Conservation (phyloP, 2,888 invertebrate genomes). For the Gastrophysa polygoni region DNA sequence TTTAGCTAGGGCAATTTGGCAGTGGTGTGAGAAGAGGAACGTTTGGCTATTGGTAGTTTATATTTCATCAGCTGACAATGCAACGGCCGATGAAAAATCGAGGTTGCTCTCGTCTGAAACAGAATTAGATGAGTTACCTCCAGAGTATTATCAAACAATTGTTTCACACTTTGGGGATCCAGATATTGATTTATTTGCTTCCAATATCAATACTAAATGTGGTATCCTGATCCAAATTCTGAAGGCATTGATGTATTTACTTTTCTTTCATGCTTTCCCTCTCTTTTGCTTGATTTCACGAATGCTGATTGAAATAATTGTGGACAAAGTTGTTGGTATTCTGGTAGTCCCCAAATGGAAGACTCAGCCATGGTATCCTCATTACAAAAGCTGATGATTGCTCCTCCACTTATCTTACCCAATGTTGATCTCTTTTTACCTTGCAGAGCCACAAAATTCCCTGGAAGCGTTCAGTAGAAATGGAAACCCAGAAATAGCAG, state of each 20-base stretch:
- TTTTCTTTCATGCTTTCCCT: conserved; percentile 33
- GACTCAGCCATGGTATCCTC: not conserved
- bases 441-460: too few species aligned
- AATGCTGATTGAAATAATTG: not conserved
- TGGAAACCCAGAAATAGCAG: too few species aligned
- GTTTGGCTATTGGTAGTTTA: conserved; percentile 24
- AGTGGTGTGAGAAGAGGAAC: conserved; percentile 30
- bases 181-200: conserved; percentile 33
- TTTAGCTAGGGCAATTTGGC: conserved; percentile 23
- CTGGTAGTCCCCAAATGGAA: not conserved
- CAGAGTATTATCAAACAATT: conserved; percentile 14
- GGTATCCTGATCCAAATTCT: conserved; percentile 26
- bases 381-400: too few species aligned
- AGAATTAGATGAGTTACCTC: conserved; percentile 24
- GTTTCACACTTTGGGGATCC: conserved; percentile 12
- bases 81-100: conserved; percentile 25
- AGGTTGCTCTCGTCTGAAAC: conserved; percentile 18
- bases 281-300: conserved; percentile 23
- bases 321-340: not conserved
- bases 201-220: conserved; percentile 29
- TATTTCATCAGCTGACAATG: conserved; percentile 22
- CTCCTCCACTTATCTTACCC: too few species aligned
- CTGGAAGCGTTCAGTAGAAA: too few species aligned
- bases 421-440: too few species aligned
- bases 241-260: conserved; percentile 29